Base-by-base conservation (phyloP, 2,797 vertebrate species). In the Dendrocincla tyrannina region DNA sequence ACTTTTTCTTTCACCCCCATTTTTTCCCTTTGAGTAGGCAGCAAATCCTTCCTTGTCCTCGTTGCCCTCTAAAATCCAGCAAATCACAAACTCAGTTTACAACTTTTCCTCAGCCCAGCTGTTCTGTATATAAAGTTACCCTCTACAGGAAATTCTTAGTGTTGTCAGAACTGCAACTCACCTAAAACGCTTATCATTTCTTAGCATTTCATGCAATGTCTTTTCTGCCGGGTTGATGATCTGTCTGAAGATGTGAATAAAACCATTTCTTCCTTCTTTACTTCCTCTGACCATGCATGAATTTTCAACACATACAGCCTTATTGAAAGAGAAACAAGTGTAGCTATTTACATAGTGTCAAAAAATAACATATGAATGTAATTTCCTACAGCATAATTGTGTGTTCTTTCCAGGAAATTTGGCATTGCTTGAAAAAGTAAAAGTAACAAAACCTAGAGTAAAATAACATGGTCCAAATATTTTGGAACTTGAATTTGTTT, bases 301-400 rank as follows among this genome's bases (percentile, higher is more conserved):
- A 86, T 99, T 99, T 98, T 99, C 99, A 92, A 99, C 96, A 97
- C 99, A 99, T 84, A 99, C 98, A 85, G 99, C 98, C 99, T 99
- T 92, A 72, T n/a, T 59, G 94, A 95, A 95, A 93, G 60, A 95
- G 28, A 88, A 88, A 69, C 2, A 55, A 53, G 4, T 11, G 42
- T 25, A 72, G 17, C 4, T 87, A 17, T 68, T 89, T 17, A 66
- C 8, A 58, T 24, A 49, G 5, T 19, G 9, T 15, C 35, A 63
- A 88, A 88, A 89, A 85, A 44, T 37, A 86, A 44, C 28, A 35
- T 35, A 35, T 35, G 35, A 35, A 35, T 35, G 35, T 35, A 35
- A 35, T 35, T 73, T 92, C 9, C 13, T 39, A 19, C 23, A 55
- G 15, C 42, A 4, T 62, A 53, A 46, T 42, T 8, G 0, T 30